Evolutionary conservation across 2,797 vertebrate genomes (phyloP).

Genomic region (Graptemys geographica): DNA sequence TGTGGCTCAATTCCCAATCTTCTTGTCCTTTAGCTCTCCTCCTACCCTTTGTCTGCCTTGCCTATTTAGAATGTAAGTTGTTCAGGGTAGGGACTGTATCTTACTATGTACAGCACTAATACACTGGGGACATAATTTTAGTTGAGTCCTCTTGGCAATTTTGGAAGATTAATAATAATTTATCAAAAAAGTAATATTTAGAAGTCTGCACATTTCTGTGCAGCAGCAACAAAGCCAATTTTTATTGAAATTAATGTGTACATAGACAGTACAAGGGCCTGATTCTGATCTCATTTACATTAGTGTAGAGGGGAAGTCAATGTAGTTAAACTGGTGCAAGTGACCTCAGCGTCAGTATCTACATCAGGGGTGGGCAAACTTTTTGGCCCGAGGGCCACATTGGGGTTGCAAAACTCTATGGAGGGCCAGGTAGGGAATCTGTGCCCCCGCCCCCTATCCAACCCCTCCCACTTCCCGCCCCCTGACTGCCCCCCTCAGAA

Average conservation of each 20-base stretch:
- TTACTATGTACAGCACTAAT: not conserved
- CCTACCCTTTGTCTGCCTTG: not conserved
- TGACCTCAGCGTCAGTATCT: not conserved
- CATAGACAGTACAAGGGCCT: accelerated
- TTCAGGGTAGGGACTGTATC: not conserved
- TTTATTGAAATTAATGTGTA: not conserved
- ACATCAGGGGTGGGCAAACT: not conserved
- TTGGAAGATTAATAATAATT: accelerated
- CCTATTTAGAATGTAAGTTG: not conserved
- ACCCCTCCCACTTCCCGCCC: too few species aligned
- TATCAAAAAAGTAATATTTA: accelerated
- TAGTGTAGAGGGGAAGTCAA: not conserved
- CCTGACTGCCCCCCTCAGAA: too few species aligned
- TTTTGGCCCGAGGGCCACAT: too few species aligned
- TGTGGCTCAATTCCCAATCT: not conserved
- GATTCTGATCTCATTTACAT: not conserved
- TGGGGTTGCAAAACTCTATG: too few species aligned
- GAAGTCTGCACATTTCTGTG: not conserved
- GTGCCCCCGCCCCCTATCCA: too few species aligned
- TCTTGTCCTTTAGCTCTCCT: not conserved
- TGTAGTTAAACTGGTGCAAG: not conserved
- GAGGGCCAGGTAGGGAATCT: too few species aligned
- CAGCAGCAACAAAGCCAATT: accelerated
- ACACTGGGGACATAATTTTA: accelerated
- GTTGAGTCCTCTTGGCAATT: not conserved